Conservation (phyloP, 2,797 vertebrate genomes). For the Danio choprae region DNA sequence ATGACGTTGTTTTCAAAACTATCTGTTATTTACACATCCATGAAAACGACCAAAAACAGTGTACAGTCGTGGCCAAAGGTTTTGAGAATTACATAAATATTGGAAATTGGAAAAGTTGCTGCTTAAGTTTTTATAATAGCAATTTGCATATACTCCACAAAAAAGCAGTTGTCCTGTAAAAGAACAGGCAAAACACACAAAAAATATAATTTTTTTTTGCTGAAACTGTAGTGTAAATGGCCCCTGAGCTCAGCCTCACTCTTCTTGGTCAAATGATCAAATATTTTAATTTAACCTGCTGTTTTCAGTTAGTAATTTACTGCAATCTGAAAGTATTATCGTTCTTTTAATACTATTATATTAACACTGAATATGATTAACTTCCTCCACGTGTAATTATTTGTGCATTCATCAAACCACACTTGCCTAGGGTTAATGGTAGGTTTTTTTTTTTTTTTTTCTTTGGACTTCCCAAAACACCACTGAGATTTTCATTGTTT, state of each 20-base stretch:
- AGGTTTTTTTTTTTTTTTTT: background rate
- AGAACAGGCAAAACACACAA: no score
- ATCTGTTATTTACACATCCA: no score
- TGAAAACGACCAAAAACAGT: no score
- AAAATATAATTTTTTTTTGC: no score
- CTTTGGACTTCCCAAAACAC: background rate
- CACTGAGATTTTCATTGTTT: background rate
- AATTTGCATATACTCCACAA: no score
- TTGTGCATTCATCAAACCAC: constrained; percentile 8
- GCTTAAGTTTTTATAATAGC: no score
- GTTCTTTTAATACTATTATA: background rate
- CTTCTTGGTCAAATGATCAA: constrained; percentile 5
- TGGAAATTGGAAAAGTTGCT: no score
- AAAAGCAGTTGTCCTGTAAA: no score
- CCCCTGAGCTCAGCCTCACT: background rate
- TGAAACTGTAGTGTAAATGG: no score
- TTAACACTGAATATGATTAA: constrained; percentile 1
- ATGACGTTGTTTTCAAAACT: no score
- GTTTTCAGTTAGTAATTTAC: background rate
- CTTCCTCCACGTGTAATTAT: constrained; percentile 24
- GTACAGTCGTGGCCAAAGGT: no score
- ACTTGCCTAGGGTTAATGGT: background rate
- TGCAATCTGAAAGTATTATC: background rate
- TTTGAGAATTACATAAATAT: no score
- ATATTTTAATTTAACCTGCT: constrained; percentile 7